Evolutionary conservation across 2,888 invertebrate species (phyloP).

Genomic region (Lepidonotus clava): DNA sequence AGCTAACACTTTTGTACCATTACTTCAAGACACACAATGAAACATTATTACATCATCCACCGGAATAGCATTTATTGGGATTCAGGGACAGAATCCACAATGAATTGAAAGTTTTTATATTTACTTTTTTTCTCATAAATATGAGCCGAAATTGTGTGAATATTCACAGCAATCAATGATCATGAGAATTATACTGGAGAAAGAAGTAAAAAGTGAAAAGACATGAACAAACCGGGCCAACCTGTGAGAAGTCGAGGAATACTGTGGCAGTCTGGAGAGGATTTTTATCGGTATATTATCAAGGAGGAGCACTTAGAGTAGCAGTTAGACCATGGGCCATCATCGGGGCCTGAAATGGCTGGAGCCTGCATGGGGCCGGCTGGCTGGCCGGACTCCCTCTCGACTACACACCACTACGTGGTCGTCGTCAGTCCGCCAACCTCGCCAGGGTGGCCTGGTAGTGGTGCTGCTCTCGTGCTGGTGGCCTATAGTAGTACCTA

Average conservation of each 20-base stretch:
- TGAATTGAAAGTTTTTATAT: too few relatives aligned
- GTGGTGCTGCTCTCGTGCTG: not conserved
- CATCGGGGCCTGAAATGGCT: not conserved
- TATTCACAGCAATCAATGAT: not conserved
- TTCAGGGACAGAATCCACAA: too few relatives aligned
- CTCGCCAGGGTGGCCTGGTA: constrained; percentile 5
- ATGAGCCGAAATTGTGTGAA: not conserved
- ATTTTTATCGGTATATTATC: constrained; percentile 9
- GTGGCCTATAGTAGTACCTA: constrained; percentile 38
- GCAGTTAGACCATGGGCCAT: not conserved
- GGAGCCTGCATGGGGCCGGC: constrained; percentile 17
- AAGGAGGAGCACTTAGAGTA: not conserved
- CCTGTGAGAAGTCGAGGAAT: constrained; percentile 38
- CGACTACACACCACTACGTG: constrained; percentile 27
- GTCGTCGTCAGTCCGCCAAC: not conserved
- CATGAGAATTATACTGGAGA: not conserved
- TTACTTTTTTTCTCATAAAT: too few relatives aligned
- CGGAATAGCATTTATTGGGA: too few relatives aligned
- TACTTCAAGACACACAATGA: not conserved
- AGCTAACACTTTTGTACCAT: constrained; percentile 27
- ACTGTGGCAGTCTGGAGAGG: constrained; percentile 30
- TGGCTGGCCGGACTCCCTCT: constrained; percentile 1
- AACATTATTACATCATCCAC: not conserved
- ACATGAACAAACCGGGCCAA: constrained; percentile 51
- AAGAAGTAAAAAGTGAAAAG: not conserved